Base-by-base conservation (phyloP, 2,797 vertebrate species). In the Sebastiscus tertius region DNA sequence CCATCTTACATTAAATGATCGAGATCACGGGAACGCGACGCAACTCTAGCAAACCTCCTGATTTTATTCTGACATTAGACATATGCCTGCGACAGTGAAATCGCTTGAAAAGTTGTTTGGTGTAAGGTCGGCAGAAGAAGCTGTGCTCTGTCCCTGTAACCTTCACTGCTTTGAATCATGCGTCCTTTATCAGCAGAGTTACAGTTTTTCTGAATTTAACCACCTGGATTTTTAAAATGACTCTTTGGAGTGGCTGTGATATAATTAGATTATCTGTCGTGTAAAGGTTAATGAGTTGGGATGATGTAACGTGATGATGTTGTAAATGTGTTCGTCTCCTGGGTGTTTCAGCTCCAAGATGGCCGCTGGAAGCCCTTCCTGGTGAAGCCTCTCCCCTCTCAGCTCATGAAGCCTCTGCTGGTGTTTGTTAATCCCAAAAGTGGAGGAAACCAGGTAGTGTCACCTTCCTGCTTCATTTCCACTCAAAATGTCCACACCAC, bases 361-460 rank as follows among this genome's bases (percentile, higher is more conserved):
- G 96, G 96, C 77, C 96, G 96, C 80, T 98, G 97, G 97, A 98
- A 96, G 86, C 97, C 97, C 29, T 99, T 99, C 92, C 94, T 98
- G 81, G 97, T 99, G 86, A 97, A 97, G 83, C 97, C 97, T 2
- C 93, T 97, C 64, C 97, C 97, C 1, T 98, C 97, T 20, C 97
- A 97, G 75, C 97, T 98, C 72, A 98, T 98, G 97, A 99, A 99
- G 93, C 98, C 98, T 18, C 88, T 99, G 89, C 94, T 99, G 87
- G 98, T 99, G 89, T 99, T 99, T 72, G 97, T 99, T 56, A 99
- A 99, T 87, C 98, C 98, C 9, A 99, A 97, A 90, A 99, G 98
- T 0, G 98, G 98, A 59, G 98, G 98, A 46, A 99, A 99, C 95
- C 98, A 99, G 97, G 98, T 99, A 18, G 29, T 26, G 62, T 20